phyloP scores from a whole-genome alignment of 1,140 invertebrate species.

The Watersipora subatra region DNA sequence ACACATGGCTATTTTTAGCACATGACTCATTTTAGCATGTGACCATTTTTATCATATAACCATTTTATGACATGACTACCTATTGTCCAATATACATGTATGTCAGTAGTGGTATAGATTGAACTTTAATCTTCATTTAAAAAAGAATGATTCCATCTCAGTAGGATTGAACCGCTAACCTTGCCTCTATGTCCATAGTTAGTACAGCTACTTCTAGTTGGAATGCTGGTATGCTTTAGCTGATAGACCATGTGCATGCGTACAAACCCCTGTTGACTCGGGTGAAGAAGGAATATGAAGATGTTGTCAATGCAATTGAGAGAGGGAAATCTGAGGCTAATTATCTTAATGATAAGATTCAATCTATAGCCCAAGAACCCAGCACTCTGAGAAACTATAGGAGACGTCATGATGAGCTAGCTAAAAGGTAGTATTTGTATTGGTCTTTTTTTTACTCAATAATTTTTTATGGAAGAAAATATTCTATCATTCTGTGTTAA shows the following conservation, averaged over 20 bases:
- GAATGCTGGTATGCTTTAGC: no score
- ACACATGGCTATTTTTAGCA: no score
- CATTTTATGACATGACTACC: neutral
- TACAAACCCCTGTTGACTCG: constrained; percentile 31
- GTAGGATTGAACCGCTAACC: no score
- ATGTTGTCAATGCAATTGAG: constrained; percentile 31
- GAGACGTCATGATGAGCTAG: constrained; percentile 29
- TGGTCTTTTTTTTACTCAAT: constrained; percentile 1
- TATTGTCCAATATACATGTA: constrained; percentile 3
- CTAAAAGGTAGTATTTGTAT: constrained; percentile 21
- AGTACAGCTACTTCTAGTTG: no score
- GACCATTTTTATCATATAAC: no score
- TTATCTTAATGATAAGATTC: constrained; percentile 31
- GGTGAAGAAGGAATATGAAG: constrained; percentile 38
- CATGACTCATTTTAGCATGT: no score
- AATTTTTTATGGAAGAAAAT: neutral
- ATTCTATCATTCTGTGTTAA: neutral
- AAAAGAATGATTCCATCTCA: no score
- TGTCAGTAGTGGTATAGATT: neutral
- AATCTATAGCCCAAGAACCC: constrained; percentile 34
- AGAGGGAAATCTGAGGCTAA: constrained; percentile 26
- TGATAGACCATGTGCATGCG: constrained; percentile 32
- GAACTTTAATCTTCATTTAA: no score
- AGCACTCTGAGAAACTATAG: constrained; percentile 33
- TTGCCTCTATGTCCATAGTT: no score